Conservation (phyloP, 2,113 vertebrate genomes). For the Anarhynchus alexandrinus region DNA sequence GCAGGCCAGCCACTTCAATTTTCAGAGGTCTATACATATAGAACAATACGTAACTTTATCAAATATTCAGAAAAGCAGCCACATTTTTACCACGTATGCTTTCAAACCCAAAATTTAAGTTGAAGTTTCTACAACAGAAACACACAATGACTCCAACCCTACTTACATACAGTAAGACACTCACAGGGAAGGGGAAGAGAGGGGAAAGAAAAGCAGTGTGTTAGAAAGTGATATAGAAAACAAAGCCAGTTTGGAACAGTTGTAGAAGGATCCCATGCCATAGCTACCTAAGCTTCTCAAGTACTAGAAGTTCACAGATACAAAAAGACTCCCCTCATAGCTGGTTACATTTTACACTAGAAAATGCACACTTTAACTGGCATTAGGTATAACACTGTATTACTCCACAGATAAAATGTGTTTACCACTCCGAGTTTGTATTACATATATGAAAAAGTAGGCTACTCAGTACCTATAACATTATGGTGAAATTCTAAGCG, state of each 20-base stretch:
- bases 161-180: not conserved
- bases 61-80: not conserved
- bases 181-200: accelerated
- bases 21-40: not conserved
- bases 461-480: not conserved
- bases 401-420: not conserved
- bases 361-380: not conserved
- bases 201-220: accelerated
- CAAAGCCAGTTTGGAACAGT: not conserved
- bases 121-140: not conserved
- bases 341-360: not conserved
- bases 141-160: not conserved
- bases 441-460: not conserved
- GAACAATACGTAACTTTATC: not conserved
- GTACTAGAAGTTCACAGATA: not conserved
- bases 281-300: not conserved
- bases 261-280: not conserved
- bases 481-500: not conserved
- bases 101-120: not conserved
- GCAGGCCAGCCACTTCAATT: not conserved
- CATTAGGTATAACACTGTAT: not conserved
- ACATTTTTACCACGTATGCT: not conserved
- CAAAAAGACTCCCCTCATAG: not conserved
- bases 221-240: not conserved
- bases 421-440: not conserved